Evolutionary conservation across 2,113 vertebrate species (phyloP).

Genomic region (Platycercus adscitus): DNA sequence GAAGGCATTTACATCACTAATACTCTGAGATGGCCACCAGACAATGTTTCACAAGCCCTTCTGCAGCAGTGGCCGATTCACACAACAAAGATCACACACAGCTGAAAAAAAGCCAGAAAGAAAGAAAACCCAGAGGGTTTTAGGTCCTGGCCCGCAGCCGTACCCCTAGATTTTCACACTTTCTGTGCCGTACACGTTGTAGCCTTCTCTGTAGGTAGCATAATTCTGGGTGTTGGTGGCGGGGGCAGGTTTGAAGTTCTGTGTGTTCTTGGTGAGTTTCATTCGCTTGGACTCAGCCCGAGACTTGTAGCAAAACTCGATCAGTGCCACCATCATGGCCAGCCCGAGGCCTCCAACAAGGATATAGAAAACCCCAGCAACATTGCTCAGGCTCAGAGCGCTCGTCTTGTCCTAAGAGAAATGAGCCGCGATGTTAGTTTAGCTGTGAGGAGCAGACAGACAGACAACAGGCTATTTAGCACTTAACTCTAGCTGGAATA

Average conservation of each 20-base stretch:
- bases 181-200: constrained; percentile 99
- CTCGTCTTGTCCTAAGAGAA: constrained; percentile 99
- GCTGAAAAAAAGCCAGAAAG: not conserved
- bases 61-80: not conserved
- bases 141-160: constrained; percentile 61
- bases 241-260: constrained; percentile 98
- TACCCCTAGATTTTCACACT: constrained; percentile 99
- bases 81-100: not conserved
- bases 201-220: constrained; percentile 99
- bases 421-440: constrained; percentile 84
- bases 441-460: constrained; percentile 51
- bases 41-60: not conserved
- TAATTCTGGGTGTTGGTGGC: constrained; percentile 99
- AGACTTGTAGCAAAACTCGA: constrained; percentile 99
- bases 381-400: constrained; percentile 99
- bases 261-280: constrained; percentile 98
- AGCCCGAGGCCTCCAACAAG: constrained; percentile 98
- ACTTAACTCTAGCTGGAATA: constrained; percentile 44
- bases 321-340: constrained; percentile 99
- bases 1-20: not conserved
- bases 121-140: not conserved
- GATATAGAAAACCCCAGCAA: constrained; percentile 99
- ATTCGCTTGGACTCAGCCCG: constrained; percentile 98
- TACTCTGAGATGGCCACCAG: not conserved
- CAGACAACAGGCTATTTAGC: constrained; percentile 67